Evolutionary conservation across 2,113 vertebrate genomes (phyloP), one percentile per base, ranked within the genome.

Genomic region (Chamaetylas fuelleborni): DNA sequence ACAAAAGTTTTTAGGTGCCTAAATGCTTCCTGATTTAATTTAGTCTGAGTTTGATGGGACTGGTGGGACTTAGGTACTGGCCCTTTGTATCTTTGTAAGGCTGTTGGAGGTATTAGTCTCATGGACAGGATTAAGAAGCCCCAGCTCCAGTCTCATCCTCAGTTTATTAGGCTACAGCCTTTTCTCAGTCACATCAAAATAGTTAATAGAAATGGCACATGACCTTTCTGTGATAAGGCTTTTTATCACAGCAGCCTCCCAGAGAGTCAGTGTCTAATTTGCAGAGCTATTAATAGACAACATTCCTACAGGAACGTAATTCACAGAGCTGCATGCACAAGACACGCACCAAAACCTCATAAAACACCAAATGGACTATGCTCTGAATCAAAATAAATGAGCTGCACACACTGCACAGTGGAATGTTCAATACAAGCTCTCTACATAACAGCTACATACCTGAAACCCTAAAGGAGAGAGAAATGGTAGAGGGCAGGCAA

Each of bases 241-340:
- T 61, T 94, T 94, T 61, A 86, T 79, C 61, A 85, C 81, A 85
- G 62, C 45, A 76, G 28, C 61, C 58, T 80, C 73, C 47, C 36
- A 34, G 45, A 64, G 57, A 85, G 53, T 54, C 48, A 43, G 22
- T 60, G 36, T 53, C 80, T 78, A 64, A 31, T 61, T 29, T 31
- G 29, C 81, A 90, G 77, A 89, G 61, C 83, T 95, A 92, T 95
- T 86, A 95, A 95, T 62, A 96, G 93, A 47, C 50, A 69, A 45
- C 45, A 73, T 92, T 91, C 78, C 84, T 73, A 57, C 15, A 47
- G 42, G 66, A 57, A 62, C 11, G 19, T 54, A 81, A 85, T 77
- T 92, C 71, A 85, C 14, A 22, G n/a, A 16, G 38, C 50, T 79
- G 40, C 34, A 34, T 3, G 20, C 67, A 78, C 25, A 76, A 90